Percentiles rank a stretch among this genome's conserved stretches.
phyloP scores from a whole-genome alignment of 2,797 vertebrate genomes.

The Melanotaenia parkinsoni region DNA sequence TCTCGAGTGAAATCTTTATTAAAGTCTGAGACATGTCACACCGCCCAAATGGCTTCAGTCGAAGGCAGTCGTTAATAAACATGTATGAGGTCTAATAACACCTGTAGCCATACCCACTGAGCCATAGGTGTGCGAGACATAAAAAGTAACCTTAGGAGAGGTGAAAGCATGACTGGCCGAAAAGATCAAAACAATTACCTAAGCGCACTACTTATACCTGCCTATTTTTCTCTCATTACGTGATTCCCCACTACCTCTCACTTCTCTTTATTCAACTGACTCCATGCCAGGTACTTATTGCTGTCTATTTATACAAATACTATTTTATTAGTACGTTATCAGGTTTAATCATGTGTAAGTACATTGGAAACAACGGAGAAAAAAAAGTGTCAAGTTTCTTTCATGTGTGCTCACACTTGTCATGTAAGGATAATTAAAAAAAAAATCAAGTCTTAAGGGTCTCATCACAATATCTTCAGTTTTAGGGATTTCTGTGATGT shows the following conservation, averaged over 20 bases:
- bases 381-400: too few species aligned
- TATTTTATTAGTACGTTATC: neutral
- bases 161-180: conserved; percentile 61
- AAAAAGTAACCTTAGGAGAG: conserved; percentile 45
- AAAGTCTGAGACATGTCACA: neutral
- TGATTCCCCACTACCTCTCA: neutral
- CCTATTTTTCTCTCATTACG: neutral
- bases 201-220: neutral
- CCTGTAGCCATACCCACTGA: conserved; percentile 45
- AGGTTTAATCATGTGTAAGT: neutral
- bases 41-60: conserved; percentile 23
- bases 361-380: neutral
- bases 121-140: conserved; percentile 41
- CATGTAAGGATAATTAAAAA: too few species aligned
- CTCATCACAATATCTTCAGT: neutral
- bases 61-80: conserved; percentile 35
- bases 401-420: neutral
- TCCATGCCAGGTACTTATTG: neutral
- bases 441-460: too few species aligned
- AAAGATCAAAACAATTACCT: conserved; percentile 59
- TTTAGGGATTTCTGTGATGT: neutral
- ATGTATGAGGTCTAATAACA: conserved; percentile 46
- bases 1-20: conserved; percentile 42
- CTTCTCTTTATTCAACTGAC: neutral
- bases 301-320: neutral